Evolutionary conservation across 1,140 invertebrate genomes (phyloP).

Genomic region (Trichoplusia ni): DNA sequence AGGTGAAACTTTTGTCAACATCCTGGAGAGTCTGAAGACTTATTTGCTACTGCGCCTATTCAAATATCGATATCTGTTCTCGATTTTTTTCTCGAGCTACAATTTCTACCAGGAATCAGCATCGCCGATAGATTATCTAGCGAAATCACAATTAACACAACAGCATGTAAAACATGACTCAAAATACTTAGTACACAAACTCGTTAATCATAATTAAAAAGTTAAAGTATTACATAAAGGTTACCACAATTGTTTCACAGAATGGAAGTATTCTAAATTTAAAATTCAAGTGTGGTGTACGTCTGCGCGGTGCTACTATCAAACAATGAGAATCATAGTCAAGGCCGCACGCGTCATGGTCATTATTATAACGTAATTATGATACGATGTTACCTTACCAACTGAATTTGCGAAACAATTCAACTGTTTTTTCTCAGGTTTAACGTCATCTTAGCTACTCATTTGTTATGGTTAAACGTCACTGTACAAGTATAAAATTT

Average conservation of each 20-base stretch:
- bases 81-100: background rate
- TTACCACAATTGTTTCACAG: conserved; percentile 1
- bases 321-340: conserved; percentile 70
- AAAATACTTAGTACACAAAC: too few species aligned
- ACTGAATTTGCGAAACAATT: conserved; percentile 45
- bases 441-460: conserved; percentile 16
- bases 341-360: conserved; percentile 70
- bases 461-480: background rate
- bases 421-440: conserved; percentile 32
- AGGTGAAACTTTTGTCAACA: conserved; percentile 55
- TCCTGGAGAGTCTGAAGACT: conserved; percentile 34
- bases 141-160: background rate
- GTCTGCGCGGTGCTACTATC: conserved; percentile 50
- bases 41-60: conserved; percentile 21
- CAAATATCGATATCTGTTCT: conserved; percentile 8
- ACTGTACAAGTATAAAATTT: background rate
- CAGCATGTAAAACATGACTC: background rate
- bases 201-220: background rate
- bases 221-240: conserved; percentile 14
- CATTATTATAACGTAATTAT: conserved; percentile 71
- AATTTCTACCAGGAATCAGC: background rate
- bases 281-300: conserved; percentile 56
- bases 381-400: conserved; percentile 47
- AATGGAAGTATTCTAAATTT: conserved; percentile 51
- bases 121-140: background rate